Evolutionary conservation across 2,797 vertebrate genomes (phyloP).

Genomic region (Macrochelys suwanniensis): DNA sequence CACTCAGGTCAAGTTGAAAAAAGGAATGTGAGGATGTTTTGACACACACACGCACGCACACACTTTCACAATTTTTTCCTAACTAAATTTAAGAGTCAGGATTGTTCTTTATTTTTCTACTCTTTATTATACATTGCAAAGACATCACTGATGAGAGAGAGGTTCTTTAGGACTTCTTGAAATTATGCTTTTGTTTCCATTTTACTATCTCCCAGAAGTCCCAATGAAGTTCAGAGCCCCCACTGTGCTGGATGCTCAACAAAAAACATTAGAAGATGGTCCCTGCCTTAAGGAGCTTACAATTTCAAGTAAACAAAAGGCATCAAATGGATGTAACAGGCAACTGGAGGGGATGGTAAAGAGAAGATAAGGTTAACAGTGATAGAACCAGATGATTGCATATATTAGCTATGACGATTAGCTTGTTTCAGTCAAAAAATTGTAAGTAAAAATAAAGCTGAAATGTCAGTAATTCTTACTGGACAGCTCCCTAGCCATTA

Average conservation of each 20-base stretch:
- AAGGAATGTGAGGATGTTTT: not conserved
- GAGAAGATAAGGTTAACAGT: not conserved
- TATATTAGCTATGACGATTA: not conserved
- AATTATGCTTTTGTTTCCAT: not conserved
- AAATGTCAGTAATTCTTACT: not conserved
- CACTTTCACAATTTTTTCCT: not conserved
- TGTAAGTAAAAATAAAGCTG: not conserved
- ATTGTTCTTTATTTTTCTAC: not conserved
- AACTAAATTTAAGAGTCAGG: not conserved
- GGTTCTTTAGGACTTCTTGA: slow-evolving; percentile 14
- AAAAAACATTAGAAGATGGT: not conserved
- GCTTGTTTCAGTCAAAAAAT: not conserved
- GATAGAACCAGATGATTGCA: not conserved
- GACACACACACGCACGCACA: not conserved
- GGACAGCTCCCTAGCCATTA: accelerated
- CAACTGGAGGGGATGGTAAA: slow-evolving; percentile 10
- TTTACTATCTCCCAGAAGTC: not conserved
- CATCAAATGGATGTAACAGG: not conserved
- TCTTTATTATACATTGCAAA: not conserved
- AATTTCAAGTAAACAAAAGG: slow-evolving; percentile 37
- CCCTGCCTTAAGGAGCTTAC: not conserved
- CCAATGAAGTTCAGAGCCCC: not conserved
- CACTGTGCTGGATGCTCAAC: slow-evolving; percentile 28
- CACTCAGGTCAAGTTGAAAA: not conserved
- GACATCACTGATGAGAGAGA: not conserved